phyloP scores from a whole-genome alignment of 2,888 invertebrate species.

The Incurvaria masculella region DNA sequence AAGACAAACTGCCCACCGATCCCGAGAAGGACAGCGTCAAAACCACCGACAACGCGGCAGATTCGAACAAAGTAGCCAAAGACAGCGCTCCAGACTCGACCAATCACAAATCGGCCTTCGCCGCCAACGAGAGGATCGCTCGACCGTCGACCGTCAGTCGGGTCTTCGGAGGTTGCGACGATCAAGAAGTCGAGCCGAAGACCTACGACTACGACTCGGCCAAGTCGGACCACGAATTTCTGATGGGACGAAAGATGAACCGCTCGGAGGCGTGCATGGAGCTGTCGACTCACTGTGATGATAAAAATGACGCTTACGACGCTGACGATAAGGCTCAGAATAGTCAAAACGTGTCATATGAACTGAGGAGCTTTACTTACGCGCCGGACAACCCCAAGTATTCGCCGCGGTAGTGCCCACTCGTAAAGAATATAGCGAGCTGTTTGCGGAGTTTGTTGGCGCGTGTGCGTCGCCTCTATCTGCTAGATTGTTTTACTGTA shows the following conservation, averaged over 20 bases:
- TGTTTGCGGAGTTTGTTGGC: background rate
- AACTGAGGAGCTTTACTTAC: constrained; percentile 82
- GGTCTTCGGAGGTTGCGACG: constrained; percentile 42
- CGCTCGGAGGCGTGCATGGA: constrained; percentile 11
- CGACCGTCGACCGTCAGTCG: constrained; percentile 25
- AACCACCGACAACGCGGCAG: too few species aligned
- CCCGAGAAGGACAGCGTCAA: too few species aligned
- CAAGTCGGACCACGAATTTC: background rate
- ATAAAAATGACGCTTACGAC: constrained; percentile 13
- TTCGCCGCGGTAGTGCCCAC: constrained; percentile 61
- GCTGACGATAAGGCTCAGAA: background rate
- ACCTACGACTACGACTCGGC: constrained; percentile 12
- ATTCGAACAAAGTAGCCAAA: too few species aligned
- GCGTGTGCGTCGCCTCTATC: background rate
- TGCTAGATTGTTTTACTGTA: background rate
- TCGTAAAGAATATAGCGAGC: background rate
- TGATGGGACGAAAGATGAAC: constrained; percentile 5
- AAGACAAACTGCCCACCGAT: constrained; percentile 14
- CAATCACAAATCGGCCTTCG: too few species aligned
- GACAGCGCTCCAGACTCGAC: too few species aligned
- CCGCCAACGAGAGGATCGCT: background rate
- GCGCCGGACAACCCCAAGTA: constrained; percentile 86
- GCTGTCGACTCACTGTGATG: constrained; percentile 7
- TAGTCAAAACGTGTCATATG: constrained; percentile 62
- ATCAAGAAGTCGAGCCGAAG: constrained; percentile 21